phyloP scores from a whole-genome alignment of 2,113 vertebrate genomes.

The Okapia johnstoni region DNA sequence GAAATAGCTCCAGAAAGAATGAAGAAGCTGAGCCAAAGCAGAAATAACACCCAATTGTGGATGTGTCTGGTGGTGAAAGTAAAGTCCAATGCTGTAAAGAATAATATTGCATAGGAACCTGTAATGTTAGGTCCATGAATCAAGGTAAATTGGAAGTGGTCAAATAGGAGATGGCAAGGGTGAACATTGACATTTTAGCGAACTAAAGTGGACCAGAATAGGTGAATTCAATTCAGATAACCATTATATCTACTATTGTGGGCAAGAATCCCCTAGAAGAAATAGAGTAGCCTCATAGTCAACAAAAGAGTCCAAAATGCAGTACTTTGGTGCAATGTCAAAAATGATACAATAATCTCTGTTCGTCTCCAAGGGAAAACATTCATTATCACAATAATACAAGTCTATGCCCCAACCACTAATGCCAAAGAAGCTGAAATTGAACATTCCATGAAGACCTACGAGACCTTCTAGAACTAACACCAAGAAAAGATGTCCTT shows the following conservation, averaged over 20 bases:
- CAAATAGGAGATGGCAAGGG: background rate
- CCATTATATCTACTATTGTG: background rate
- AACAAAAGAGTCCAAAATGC: background rate
- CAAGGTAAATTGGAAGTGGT: background rate
- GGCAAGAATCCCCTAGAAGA: background rate
- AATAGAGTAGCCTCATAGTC: background rate
- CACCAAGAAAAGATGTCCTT: background rate
- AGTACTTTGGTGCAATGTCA: background rate
- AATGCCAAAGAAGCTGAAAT: background rate
- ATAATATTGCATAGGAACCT: background rate
- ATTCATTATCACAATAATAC: background rate
- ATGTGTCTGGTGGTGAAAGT: background rate
- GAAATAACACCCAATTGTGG: background rate
- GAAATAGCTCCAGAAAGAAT: background rate
- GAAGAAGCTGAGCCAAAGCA: background rate
- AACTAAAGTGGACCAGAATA: background rate
- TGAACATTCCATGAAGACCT: background rate
- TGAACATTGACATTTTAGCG: fast-evolving
- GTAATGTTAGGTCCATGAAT: background rate
- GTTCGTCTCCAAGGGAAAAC: background rate
- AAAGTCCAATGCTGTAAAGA: background rate
- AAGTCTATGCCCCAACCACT: background rate
- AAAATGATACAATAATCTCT: background rate
- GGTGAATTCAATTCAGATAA: background rate
- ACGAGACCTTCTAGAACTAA: background rate